Conservation (phyloP, 2,888 invertebrate species). For the Oscheius sp. region DNA sequence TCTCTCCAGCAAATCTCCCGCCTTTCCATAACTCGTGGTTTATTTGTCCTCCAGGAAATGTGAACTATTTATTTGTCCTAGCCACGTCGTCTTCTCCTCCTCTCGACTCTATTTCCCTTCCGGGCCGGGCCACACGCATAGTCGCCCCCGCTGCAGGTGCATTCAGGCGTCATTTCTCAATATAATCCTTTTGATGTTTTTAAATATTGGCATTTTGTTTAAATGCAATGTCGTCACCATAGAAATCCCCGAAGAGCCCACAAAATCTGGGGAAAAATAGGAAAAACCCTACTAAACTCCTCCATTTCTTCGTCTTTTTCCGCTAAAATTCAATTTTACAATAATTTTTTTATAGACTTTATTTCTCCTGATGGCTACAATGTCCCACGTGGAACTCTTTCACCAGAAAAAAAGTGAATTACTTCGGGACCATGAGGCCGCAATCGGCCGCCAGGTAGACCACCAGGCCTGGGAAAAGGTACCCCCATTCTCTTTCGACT, state of each 20-base stretch:
- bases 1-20: too few relatives aligned
- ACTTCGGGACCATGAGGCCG: slow-evolving; percentile 25
- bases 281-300: not conserved
- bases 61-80: not conserved
- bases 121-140: not conserved
- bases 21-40: too few relatives aligned
- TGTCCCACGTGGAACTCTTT: slow-evolving; percentile 27
- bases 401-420: slow-evolving; percentile 24
- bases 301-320: not conserved
- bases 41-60: too few relatives aligned
- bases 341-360: not conserved
- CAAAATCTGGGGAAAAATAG: too few relatives aligned
- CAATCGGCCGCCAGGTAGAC: slow-evolving; percentile 11
- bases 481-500: not conserved
- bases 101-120: not conserved
- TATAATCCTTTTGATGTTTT: not conserved
- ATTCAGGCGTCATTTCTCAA: not conserved
- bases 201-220: not conserved
- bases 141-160: not conserved
- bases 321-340: not conserved
- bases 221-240: too few relatives aligned
- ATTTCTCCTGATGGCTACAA: slow-evolving; percentile 6
- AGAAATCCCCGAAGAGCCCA: too few relatives aligned
- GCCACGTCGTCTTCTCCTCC: not conserved
- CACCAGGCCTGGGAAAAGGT: slow-evolving; percentile 25